These are phyloP conservation scores for Rallus limicola DNA, from an alignment of 2,113 vertebrate genomes.

Conservation along the genomic window DNA sequence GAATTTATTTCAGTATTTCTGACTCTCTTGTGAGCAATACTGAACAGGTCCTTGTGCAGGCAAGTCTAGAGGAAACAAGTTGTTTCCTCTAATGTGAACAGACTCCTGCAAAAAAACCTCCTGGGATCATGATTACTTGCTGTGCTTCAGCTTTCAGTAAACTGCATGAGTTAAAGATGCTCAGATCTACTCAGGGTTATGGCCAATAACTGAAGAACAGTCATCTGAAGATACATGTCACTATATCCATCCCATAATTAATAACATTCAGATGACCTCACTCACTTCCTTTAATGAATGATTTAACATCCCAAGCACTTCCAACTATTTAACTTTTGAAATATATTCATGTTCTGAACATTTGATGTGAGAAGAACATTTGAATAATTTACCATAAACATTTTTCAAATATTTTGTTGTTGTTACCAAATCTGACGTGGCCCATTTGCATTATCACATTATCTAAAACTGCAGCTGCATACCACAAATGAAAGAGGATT, in stretches of 20 bases:
- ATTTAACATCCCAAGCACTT: background rate
- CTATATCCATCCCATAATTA: background rate
- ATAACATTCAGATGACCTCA: background rate
- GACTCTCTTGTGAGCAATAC: background rate
- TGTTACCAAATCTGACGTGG: background rate
- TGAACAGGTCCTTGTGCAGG: background rate
- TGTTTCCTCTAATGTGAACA: background rate
- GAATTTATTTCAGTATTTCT: background rate
- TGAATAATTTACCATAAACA: conserved; percentile 30
- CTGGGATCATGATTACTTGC: background rate
- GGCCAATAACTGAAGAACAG: background rate
- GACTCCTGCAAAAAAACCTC: background rate
- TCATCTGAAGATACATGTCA: background rate
- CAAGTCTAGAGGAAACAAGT: background rate
- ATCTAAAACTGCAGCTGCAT: background rate
- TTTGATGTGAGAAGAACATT: background rate
- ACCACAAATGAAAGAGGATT: background rate
- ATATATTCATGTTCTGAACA: background rate
- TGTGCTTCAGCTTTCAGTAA: background rate
- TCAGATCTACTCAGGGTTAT: background rate
- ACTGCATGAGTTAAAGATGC: background rate
- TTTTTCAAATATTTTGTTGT: conserved; percentile 26
- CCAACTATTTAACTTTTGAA: background rate
- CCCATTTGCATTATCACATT: background rate
- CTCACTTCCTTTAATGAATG: background rate